These are phyloP conservation scores for Melanaphis sacchari DNA, from an alignment of 1,140 invertebrate genomes.

Conservation along the genomic window DNA sequence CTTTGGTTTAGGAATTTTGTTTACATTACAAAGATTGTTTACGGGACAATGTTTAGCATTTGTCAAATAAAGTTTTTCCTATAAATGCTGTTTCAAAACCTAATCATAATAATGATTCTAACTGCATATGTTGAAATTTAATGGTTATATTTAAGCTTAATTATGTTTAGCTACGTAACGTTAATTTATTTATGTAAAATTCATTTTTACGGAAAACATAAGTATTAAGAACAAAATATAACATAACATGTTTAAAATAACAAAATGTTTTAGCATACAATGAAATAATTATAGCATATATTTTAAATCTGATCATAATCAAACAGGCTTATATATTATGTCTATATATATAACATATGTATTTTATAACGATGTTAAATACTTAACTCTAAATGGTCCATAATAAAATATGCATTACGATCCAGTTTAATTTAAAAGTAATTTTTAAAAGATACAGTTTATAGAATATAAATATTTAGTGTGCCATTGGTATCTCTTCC, in stretches of 20 bases:
- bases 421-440: neutral
- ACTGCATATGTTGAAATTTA: neutral
- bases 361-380: constrained; percentile 6
- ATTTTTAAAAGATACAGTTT: neutral
- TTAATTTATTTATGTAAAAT: neutral
- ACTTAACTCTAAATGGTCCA: neutral
- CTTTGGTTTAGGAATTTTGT: neutral
- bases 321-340: neutral
- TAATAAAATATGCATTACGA: constrained; percentile 17
- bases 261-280: neutral
- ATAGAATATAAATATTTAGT: neutral
- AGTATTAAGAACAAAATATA: neutral
- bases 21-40: neutral
- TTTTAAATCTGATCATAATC: constrained; percentile 1
- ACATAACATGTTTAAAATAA: neutral
- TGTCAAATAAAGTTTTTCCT: neutral
- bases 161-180: neutral
- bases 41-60: neutral
- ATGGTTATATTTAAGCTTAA: neutral
- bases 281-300: neutral
- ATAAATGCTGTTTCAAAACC: neutral
- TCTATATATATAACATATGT: neutral
- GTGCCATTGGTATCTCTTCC: neutral
- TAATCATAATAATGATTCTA: neutral
- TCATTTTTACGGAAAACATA: neutral